Evolutionary conservation across 2,797 vertebrate species (phyloP).

Genomic region (Ctenopoma kingsleyae): DNA sequence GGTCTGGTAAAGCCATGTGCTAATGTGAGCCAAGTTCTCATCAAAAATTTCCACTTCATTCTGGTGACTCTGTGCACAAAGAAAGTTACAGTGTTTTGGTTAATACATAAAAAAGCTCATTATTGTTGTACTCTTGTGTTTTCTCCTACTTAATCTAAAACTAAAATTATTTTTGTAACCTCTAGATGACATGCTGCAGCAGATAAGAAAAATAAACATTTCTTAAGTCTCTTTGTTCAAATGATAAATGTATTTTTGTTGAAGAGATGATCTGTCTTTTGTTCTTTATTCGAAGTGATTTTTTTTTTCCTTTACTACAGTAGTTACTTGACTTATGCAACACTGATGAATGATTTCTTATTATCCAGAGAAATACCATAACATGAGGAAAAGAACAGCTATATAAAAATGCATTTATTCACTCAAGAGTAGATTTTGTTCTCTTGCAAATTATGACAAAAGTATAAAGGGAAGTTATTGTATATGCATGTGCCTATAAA

Average conservation of each 20-base stretch:
- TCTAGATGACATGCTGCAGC: conserved; percentile 2
- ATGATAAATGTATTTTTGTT: background rate
- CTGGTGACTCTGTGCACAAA: conserved; percentile 89
- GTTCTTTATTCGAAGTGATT: background rate
- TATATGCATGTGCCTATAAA: conserved; percentile 10
- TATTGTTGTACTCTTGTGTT: background rate
- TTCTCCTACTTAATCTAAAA: background rate
- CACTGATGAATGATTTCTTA: background rate
- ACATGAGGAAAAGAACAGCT: background rate
- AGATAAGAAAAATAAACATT: conserved; percentile 5
- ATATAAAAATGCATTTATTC: background rate
- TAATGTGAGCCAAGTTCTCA: conserved; percentile 97
- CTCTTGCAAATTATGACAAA: conserved; percentile 1
- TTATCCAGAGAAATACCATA: background rate
- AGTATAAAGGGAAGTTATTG: too few relatives aligned
- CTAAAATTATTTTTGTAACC: background rate
- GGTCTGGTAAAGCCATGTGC: conserved; percentile 98
- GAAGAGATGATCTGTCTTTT: conserved; percentile 15
- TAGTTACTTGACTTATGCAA: background rate
- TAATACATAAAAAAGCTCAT: background rate
- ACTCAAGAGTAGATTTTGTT: background rate
- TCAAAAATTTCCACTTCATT: conserved; percentile 96
- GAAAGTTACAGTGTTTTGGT: conserved; percentile 5
- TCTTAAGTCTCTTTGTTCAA: conserved; percentile 3
- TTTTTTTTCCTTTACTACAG: background rate